These are phyloP conservation scores for Marmota flaviventris DNA, from an alignment of 2,113 vertebrate genomes.

Conservation along the genomic window DNA sequence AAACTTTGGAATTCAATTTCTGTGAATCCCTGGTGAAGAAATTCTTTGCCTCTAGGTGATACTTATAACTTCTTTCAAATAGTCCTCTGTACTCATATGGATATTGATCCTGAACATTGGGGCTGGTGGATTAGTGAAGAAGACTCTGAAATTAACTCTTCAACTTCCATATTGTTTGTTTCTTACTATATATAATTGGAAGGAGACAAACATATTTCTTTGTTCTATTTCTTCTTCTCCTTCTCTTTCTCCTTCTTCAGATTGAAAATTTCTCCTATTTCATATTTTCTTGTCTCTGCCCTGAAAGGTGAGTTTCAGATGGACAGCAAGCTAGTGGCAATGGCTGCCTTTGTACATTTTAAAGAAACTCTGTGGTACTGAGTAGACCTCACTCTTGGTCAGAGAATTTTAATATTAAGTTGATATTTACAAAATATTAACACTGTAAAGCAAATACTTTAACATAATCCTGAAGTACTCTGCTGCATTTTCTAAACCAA, in stretches of 20 bases:
- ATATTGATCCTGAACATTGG: background rate
- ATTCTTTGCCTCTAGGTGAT: background rate
- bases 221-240: background rate
- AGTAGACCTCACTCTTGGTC: background rate
- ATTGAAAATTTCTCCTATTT: background rate
- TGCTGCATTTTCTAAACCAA: background rate
- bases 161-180: background rate
- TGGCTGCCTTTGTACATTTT: background rate
- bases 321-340: rapidly evolving
- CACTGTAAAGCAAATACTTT: background rate
- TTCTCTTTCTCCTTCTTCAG: too few relatives aligned
- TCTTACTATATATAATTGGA: background rate
- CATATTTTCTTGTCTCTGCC: background rate
- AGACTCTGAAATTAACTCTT: background rate
- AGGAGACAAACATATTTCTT: background rate
- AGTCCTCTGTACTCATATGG: background rate
- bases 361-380: background rate
- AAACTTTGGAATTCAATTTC: background rate
- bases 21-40: background rate
- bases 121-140: background rate
- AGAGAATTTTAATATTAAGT: background rate
- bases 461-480: background rate
- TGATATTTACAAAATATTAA: background rate
- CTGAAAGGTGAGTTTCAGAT: background rate
- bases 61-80: background rate